phyloP scores from a whole-genome alignment of 2,888 invertebrate species.

The Fragum fragum region DNA sequence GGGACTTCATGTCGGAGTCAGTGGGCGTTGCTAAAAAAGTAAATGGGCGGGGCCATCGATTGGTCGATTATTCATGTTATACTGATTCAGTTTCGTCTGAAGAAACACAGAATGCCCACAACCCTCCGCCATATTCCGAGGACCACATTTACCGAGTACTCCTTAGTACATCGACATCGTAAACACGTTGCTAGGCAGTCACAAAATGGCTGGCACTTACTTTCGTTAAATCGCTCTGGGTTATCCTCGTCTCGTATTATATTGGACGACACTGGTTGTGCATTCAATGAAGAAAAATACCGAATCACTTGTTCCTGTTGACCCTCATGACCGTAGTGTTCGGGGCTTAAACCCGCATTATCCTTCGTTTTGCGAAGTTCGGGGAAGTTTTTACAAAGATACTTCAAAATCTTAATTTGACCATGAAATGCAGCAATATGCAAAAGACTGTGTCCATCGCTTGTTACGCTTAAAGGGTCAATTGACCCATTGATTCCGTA shows the following conservation, averaged over 20 bases:
- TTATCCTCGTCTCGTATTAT: background rate
- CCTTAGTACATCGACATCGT: constrained; percentile 1
- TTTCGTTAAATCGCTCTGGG: background rate
- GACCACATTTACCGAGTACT: background rate
- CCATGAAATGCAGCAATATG: constrained; percentile 65
- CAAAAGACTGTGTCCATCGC: constrained; percentile 56
- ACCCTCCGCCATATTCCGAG: constrained; percentile 4
- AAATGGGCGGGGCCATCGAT: no score
- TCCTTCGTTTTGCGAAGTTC: constrained; percentile 44
- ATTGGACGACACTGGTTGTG: background rate
- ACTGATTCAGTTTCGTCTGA: background rate
- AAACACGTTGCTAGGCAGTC: constrained; percentile 17
- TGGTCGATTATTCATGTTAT: no score
- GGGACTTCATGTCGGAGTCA: no score
- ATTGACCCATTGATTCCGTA: constrained; percentile 32
- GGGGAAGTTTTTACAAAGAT: constrained; percentile 49
- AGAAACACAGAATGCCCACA: background rate
- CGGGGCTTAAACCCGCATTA: constrained; percentile 34
- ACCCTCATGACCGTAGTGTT: constrained; percentile 47
- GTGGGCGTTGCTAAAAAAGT: no score
- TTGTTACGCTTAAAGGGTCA: constrained; percentile 45
- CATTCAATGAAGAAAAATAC: constrained; percentile 22
- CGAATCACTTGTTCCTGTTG: constrained; percentile 42
- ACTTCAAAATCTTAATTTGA: constrained; percentile 42
- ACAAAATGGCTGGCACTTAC: constrained; percentile 4